phyloP scores from a whole-genome alignment of 2,797 vertebrate species.

The Alcedo quadribrachys region DNA sequence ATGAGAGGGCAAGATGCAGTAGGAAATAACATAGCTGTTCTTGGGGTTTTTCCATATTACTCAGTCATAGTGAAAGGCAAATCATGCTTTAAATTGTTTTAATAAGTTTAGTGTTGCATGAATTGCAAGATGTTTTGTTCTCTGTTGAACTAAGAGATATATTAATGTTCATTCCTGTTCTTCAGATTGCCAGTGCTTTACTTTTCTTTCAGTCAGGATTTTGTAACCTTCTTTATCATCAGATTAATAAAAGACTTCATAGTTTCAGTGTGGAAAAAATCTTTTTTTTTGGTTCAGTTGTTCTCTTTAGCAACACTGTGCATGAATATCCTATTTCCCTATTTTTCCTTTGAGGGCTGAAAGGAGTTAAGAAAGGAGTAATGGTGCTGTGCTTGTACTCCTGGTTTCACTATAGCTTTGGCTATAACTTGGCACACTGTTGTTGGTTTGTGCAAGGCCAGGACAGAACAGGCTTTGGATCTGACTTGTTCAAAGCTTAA shows the following conservation, averaged over 20 bases:
- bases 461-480: not conserved
- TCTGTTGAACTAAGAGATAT: not conserved
- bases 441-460: not conserved
- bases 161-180: not conserved
- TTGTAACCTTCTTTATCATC: not conserved
- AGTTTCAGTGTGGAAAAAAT: not conserved
- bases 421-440: not conserved
- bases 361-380: not conserved
- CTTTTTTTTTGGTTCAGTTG: not conserved
- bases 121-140: not conserved
- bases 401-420: not conserved
- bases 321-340: not conserved
- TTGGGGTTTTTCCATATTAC: not conserved
- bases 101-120: not conserved
- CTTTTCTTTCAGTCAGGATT: not conserved
- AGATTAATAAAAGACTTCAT: not conserved
- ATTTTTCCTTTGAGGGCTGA: not conserved
- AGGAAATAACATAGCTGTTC: not conserved
- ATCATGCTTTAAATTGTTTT: not conserved
- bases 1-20: constrained; percentile 35
- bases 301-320: not conserved
- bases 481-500: not conserved
- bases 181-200: not conserved
- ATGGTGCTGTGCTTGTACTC: not conserved
- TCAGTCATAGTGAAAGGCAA: not conserved